Conservation (phyloP, 2,888 invertebrate genomes). For the Microctonus hyperodae region DNA sequence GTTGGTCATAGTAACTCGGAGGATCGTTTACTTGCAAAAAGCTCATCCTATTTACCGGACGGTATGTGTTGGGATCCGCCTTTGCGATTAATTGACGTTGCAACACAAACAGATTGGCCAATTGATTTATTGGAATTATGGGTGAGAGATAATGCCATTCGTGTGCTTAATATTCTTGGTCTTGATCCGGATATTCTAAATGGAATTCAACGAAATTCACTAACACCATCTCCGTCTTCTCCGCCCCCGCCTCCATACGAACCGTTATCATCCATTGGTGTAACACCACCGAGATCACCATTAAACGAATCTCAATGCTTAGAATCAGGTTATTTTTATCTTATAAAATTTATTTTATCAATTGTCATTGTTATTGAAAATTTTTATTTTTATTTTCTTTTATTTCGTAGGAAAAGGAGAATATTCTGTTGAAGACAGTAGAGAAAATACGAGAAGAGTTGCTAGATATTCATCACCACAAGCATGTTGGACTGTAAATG, state of each 20-base stretch:
- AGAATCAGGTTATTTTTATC: constrained; percentile 52
- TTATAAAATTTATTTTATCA: not conserved
- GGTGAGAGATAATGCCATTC: constrained; percentile 76
- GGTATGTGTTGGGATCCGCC: constrained; percentile 79
- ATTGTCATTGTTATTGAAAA: not conserved
- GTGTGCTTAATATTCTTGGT: constrained; percentile 77
- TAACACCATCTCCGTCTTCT: constrained; percentile 52
- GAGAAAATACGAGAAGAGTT: constrained; percentile 24
- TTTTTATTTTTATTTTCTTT: not conserved
- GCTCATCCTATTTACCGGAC: constrained; percentile 85
- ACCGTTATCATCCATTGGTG: constrained; percentile 64
- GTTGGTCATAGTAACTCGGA: constrained; percentile 53
- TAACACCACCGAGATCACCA: constrained; percentile 64
- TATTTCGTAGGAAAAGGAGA: not conserved
- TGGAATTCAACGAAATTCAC: constrained; percentile 49
- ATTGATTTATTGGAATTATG: constrained; percentile 70
- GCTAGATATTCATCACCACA: constrained; percentile 40
- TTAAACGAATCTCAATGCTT: constrained; percentile 57
- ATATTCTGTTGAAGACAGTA: constrained; percentile 49
- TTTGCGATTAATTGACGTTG: constrained; percentile 55
- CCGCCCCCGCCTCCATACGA: constrained; percentile 64
- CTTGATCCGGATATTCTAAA: constrained; percentile 69
- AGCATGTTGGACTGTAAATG: constrained; percentile 52
- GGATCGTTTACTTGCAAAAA: constrained; percentile 70
- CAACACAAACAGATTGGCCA: constrained; percentile 72